A percentile compares a stretch with the other conserved stretches of the same genome.
phyloP scores from a whole-genome alignment of 2,888 invertebrate species.

The Pollenia labialis region DNA sequence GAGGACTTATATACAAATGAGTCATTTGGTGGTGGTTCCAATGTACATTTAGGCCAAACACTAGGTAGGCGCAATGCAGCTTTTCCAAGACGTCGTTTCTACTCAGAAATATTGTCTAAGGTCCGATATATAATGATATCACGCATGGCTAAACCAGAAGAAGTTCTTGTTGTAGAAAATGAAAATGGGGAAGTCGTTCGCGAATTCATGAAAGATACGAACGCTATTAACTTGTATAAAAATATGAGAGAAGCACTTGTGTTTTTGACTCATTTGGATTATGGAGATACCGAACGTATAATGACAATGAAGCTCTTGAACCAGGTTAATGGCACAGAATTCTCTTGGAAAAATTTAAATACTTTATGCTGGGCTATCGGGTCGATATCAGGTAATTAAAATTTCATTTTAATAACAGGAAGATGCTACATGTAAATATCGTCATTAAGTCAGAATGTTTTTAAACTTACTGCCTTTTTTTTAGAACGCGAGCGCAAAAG shows the following conservation, averaged over 20 bases:
- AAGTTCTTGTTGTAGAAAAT: constrained; percentile 99
- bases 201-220: constrained; percentile 99
- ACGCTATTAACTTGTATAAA: constrained; percentile 99
- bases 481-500: too few species aligned
- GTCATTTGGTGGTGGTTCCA: constrained; percentile 85
- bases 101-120: constrained; percentile 92
- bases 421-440: too few species aligned
- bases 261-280: constrained; percentile 99
- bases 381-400: constrained; percentile 93
- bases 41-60: constrained; percentile 79
- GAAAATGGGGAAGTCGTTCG: constrained; percentile 99
- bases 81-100: constrained; percentile 88
- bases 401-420: not conserved
- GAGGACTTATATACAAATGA: constrained; percentile 96
- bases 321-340: constrained; percentile 99
- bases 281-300: constrained; percentile 97
- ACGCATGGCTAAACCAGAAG: constrained; percentile 99
- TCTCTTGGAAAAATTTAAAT: constrained; percentile 99
- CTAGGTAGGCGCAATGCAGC: constrained; percentile 80
- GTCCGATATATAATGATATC: constrained; percentile 99
- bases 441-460: too few species aligned
- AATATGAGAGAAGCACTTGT: constrained; percentile 99
- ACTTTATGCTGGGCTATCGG: constrained; percentile 99
- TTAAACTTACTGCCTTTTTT: not conserved
- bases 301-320: constrained; percentile 99